phyloP scores from a whole-genome alignment of 2,113 vertebrate species.

The Tychaedon coryphoeus region DNA sequence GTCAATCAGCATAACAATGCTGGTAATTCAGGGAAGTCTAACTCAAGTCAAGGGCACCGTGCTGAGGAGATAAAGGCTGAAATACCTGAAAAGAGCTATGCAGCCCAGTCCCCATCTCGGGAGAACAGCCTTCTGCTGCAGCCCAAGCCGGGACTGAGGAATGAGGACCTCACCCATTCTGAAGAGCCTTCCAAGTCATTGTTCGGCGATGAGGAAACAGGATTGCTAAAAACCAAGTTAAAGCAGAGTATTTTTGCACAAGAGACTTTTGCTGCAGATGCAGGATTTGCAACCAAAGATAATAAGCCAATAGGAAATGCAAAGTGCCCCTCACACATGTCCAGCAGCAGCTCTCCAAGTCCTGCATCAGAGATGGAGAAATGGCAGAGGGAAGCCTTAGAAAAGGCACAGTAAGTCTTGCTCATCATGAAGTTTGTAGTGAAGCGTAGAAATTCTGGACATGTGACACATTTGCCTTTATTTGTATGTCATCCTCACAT shows the following conservation, averaged over 20 bases:
- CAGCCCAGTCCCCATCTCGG: neutral
- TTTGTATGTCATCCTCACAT: neutral
- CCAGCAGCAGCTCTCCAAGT: neutral
- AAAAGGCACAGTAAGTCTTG: conserved; percentile 75
- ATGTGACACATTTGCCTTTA: neutral
- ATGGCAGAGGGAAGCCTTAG: conserved; percentile 15
- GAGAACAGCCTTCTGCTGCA: neutral
- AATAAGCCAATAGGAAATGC: neutral
- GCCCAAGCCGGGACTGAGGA: neutral
- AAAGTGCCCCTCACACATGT: neutral
- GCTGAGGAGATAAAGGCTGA: neutral
- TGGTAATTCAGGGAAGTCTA: neutral
- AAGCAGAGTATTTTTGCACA: conserved; percentile 19
- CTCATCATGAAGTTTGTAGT: neutral
- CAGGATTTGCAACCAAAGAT: neutral
- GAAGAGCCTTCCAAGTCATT: conserved; percentile 13
- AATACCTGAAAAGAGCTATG: neutral
- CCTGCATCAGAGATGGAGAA: neutral
- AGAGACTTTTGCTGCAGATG: neutral
- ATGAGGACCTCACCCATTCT: neutral
- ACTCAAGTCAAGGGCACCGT: neutral
- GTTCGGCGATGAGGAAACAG: neutral
- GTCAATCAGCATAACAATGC: neutral
- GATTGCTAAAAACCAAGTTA: neutral
- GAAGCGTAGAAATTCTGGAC: neutral